Evolutionary conservation across 2,888 invertebrate species (phyloP).

Genomic region (Lottia scabra): DNA sequence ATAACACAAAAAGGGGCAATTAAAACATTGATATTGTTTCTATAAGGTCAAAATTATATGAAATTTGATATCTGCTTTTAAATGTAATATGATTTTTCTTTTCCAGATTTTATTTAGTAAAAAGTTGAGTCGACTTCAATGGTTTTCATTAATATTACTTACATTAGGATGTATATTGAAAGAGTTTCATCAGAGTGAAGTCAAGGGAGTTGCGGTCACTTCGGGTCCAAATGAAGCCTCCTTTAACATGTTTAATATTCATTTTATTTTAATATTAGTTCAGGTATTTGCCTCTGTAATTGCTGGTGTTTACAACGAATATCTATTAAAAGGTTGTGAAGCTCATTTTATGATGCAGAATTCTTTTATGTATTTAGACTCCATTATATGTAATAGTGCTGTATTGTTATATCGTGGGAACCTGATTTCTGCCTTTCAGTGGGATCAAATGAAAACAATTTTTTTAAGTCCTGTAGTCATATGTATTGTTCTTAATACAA

Average conservation of each 20-base stretch:
- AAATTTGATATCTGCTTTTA: too few relatives aligned
- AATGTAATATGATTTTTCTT: too few relatives aligned
- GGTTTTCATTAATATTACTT: conserved; percentile 87
- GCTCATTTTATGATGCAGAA: conserved; percentile 94
- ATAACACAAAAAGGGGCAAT: too few relatives aligned
- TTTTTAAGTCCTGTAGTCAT: conserved; percentile 76
- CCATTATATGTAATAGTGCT: conserved; percentile 88
- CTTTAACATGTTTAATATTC: conserved; percentile 16
- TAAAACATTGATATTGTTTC: too few relatives aligned
- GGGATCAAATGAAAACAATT: conserved; percentile 62
- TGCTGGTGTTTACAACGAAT: conserved; percentile 96
- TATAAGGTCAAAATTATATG: too few relatives aligned
- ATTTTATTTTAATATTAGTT: conserved; percentile 62
- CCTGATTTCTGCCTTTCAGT: conserved; percentile 75
- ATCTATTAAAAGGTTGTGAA: conserved; percentile 87
- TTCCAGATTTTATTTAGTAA: conserved; percentile 86
- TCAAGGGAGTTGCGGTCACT: not conserved
- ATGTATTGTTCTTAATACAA: conserved; percentile 88
- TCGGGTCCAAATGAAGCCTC: not conserved
- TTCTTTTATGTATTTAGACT: conserved; percentile 94
- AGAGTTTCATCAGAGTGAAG: conserved; percentile 73
- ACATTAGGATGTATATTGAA: conserved; percentile 93
- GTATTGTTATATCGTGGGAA: conserved; percentile 80
- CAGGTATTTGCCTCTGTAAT: conserved; percentile 92
- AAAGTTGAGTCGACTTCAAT: conserved; percentile 83